phyloP scores from a whole-genome alignment of 2,797 vertebrate species.

The Darevskia mixta region DNA sequence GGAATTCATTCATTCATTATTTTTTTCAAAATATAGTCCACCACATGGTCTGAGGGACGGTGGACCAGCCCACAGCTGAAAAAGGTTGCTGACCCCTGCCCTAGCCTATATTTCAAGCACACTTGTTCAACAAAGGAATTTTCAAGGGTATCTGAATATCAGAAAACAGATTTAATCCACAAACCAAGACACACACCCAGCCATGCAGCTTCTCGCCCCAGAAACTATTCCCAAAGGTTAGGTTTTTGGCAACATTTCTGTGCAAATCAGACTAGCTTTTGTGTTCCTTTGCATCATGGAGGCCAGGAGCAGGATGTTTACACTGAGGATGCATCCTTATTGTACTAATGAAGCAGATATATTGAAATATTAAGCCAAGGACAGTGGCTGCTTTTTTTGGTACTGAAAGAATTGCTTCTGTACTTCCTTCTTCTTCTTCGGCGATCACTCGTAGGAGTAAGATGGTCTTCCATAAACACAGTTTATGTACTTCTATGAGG shows the following conservation, averaged over 20 bases:
- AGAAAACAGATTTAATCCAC: background rate
- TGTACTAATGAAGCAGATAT: background rate
- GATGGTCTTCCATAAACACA: too few relatives aligned
- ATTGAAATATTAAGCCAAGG: background rate
- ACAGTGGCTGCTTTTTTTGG: background rate
- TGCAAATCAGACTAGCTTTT: background rate
- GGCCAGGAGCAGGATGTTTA: background rate
- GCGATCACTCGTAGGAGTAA: too few relatives aligned
- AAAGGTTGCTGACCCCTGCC: too few relatives aligned
- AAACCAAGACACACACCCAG: background rate
- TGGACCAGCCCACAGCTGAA: too few relatives aligned
- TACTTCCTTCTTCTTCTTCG: too few relatives aligned
- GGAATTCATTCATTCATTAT: too few relatives aligned
- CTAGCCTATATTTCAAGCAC: background rate
- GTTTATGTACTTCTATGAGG: background rate
- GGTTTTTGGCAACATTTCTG: fast-evolving
- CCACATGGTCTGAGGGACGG: too few relatives aligned
- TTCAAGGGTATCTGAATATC: background rate
- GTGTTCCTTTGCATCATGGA: background rate
- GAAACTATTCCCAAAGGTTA: background rate
- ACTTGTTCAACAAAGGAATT: background rate
- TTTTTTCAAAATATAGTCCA: too few relatives aligned
- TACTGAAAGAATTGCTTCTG: background rate
- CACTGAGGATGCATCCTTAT: background rate
- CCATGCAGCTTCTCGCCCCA: background rate